A percentile compares a stretch with the other conserved stretches of the same genome.
phyloP scores from a whole-genome alignment of 1,140 invertebrate genomes.

The Oryctes rhinoceros region DNA sequence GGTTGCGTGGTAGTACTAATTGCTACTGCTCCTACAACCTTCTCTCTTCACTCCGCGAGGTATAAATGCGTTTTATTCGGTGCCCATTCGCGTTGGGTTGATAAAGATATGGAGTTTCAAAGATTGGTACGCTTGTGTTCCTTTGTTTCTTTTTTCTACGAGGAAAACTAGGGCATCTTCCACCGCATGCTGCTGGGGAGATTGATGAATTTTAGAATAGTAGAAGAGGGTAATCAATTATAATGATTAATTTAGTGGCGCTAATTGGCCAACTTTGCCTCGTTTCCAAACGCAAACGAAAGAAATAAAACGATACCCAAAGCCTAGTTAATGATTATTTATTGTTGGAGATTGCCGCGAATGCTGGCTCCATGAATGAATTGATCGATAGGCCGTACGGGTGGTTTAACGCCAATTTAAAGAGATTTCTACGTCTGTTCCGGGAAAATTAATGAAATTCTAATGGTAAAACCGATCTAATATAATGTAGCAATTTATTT shows the following conservation, averaged over 20 bases:
- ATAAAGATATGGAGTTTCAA: neutral
- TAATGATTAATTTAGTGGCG: conserved; percentile 33
- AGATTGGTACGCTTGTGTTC: neutral
- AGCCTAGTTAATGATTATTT: conserved; percentile 29
- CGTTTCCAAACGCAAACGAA: neutral
- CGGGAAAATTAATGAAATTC: neutral
- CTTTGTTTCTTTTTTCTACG: neutral
- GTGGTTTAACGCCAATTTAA: conserved; percentile 4
- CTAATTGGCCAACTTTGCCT: conserved; percentile 11
- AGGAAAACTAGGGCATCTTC: neutral
- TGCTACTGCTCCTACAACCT: neutral
- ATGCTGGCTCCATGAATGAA: neutral
- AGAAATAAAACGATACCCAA: conserved; percentile 1
- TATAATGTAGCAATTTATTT: too few species aligned
- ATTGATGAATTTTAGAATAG: conserved; percentile 19
- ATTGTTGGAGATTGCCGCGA: neutral
- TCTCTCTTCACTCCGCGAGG: neutral
- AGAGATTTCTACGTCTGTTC: conserved; percentile 9
- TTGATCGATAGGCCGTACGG: conserved; percentile 3
- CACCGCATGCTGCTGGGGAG: neutral
- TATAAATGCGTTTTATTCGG: neutral
- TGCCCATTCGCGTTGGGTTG: neutral
- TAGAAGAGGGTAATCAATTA: neutral
- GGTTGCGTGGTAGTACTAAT: neutral
- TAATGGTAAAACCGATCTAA: neutral